phyloP scores from a whole-genome alignment of 2,797 vertebrate genomes.

The Loris lydekkerianus region DNA sequence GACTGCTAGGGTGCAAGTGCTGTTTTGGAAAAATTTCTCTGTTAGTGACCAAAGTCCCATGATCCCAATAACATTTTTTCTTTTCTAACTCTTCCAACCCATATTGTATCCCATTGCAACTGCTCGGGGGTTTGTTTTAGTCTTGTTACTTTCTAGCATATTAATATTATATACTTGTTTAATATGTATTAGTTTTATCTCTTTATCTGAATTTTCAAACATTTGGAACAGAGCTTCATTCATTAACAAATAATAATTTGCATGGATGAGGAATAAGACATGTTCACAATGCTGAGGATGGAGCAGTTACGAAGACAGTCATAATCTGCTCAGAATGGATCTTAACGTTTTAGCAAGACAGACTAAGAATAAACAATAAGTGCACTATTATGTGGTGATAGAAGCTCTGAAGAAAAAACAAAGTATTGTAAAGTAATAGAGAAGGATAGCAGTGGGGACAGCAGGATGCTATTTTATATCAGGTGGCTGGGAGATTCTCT shows the following conservation, averaged over 20 bases:
- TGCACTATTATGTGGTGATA: background rate
- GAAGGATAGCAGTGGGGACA: accelerated
- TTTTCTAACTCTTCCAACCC: background rate
- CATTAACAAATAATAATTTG: background rate
- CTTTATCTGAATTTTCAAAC: conserved; percentile 2
- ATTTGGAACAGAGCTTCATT: background rate
- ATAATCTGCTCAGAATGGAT: background rate
- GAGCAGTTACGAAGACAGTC: background rate
- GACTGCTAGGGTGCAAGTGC: too few species aligned
- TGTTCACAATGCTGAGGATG: background rate
- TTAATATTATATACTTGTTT: background rate
- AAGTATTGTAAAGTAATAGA: background rate
- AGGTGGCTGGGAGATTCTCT: background rate
- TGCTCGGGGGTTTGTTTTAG: background rate
- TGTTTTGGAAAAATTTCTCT: background rate
- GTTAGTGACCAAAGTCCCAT: background rate
- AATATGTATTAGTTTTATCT: background rate
- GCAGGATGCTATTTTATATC: background rate
- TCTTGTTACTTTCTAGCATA: background rate
- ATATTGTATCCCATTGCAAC: background rate
- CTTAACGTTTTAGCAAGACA: background rate
- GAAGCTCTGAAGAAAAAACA: background rate
- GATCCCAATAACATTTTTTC: accelerated
- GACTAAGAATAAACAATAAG: background rate
- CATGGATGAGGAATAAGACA: background rate